A percentile compares a stretch with the other conserved stretches of the same genome.
Evolutionary conservation across 2,113 vertebrate species (phyloP).

Genomic region (Cygnus atratus): DNA sequence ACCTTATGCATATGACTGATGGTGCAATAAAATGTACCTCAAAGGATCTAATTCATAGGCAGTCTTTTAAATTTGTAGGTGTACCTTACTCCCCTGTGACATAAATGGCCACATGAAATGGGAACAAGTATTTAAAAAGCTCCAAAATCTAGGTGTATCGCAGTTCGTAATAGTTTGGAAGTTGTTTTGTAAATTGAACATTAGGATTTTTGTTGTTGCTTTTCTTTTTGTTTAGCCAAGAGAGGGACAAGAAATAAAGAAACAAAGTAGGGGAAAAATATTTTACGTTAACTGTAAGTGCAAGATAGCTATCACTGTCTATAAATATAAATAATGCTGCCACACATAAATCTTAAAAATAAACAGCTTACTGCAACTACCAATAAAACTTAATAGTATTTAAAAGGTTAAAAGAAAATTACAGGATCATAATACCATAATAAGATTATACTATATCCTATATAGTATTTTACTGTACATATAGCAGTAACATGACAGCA

Average conservation of each 20-base stretch:
- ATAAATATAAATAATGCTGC: slow-evolving; percentile 33
- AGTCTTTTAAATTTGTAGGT: neutral
- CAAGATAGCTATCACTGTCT: neutral
- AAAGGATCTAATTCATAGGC: neutral
- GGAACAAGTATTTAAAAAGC: neutral
- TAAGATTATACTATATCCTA: slow-evolving; percentile 10
- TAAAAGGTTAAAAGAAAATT: slow-evolving; percentile 46
- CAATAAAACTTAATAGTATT: slow-evolving; percentile 36
- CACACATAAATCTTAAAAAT: slow-evolving; percentile 1
- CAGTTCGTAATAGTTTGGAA: neutral
- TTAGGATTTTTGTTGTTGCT: neutral
- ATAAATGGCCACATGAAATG: neutral
- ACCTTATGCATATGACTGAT: neutral
- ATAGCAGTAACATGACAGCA: neutral
- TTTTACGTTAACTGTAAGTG: neutral
- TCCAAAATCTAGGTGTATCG: neutral
- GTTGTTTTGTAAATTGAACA: neutral
- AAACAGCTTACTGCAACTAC: slow-evolving; percentile 11
- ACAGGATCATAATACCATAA: slow-evolving; percentile 24
- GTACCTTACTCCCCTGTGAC: neutral
- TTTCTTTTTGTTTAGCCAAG: neutral
- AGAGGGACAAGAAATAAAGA: neutral
- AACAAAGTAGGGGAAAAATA: neutral
- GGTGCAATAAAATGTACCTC: neutral
- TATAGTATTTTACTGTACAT: neutral